Percentiles rank a stretch among this genome's conserved stretches.
phyloP scores from a whole-genome alignment of 2,888 invertebrate genomes.

The Strigamia transsilvanica region DNA sequence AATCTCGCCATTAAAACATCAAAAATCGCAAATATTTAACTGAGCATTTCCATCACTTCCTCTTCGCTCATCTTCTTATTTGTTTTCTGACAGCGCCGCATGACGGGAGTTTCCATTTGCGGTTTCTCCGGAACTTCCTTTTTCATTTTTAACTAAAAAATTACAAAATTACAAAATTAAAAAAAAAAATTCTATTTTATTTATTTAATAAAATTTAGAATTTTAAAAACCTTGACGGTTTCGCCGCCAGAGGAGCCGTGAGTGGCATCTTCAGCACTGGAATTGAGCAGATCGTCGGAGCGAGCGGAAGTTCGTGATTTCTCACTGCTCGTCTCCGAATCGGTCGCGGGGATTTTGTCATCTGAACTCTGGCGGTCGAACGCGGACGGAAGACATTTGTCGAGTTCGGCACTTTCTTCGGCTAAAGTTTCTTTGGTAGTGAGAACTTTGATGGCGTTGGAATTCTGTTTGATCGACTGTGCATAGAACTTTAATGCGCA shows the following conservation, averaged over 20 bases:
- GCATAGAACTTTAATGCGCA: slow-evolving; percentile 91
- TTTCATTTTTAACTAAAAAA: not conserved
- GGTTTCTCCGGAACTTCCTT: slow-evolving; percentile 51
- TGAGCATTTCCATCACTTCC: slow-evolving; percentile 79
- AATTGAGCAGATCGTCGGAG: slow-evolving; percentile 2
- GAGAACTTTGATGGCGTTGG: slow-evolving; percentile 78
- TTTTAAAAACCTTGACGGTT: not conserved
- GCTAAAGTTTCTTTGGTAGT: slow-evolving; percentile 82
- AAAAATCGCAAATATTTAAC: slow-evolving; percentile 59
- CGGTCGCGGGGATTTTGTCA: not conserved
- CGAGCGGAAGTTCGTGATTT: slow-evolving; percentile 34
- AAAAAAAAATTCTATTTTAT: not conserved
- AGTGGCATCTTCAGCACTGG: slow-evolving; percentile 23
- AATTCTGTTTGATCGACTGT: slow-evolving; percentile 82
- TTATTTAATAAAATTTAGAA: no score
- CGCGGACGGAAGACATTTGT: slow-evolving; percentile 1
- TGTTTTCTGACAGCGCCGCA: slow-evolving; percentile 63
- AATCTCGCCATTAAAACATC: not conserved
- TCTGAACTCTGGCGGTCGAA: not conserved
- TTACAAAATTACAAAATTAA: not conserved
- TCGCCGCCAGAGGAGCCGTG: not conserved
- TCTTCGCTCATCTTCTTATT: slow-evolving; percentile 73
- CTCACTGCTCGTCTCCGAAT: slow-evolving; percentile 51
- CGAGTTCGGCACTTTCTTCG: slow-evolving; percentile 69
- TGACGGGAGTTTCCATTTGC: slow-evolving; percentile 70